Conservation (phyloP, 2,888 invertebrate genomes). For the Hemistola chrysoprasaria region DNA sequence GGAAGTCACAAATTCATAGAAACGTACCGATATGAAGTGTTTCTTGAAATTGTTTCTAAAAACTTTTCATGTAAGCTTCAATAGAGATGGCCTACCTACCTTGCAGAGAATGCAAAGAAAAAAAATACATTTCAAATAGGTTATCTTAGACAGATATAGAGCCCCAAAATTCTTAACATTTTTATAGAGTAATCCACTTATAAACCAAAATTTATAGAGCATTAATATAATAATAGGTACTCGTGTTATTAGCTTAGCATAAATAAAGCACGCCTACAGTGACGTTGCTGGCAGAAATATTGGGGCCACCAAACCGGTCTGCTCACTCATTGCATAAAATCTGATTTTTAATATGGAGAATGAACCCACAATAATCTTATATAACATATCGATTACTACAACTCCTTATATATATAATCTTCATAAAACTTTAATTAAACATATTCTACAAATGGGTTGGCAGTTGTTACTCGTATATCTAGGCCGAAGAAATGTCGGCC, state of each 20-base stretch:
- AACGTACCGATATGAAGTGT: slow-evolving; percentile 31
- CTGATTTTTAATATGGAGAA: slow-evolving; percentile 49
- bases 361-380: slow-evolving; percentile 46
- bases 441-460: no score
- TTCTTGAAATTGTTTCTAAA: slow-evolving; percentile 7
- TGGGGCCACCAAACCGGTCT: slow-evolving; percentile 64
- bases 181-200: no score
- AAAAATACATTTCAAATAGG: no score
- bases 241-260: slow-evolving; percentile 22
- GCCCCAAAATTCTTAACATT: no score
- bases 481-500: no score
- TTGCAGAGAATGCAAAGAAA: no score
- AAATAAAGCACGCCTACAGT: slow-evolving; percentile 45
- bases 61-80: no score
- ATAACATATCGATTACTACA: slow-evolving; percentile 38
- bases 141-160: no score
- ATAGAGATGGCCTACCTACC: no score
- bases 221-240: slow-evolving; percentile 6
- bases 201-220: slow-evolving; percentile 13
- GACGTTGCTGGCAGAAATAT: slow-evolving; percentile 53
- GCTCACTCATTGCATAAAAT: slow-evolving; percentile 64
- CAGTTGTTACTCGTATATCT: no score
- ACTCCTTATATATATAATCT: background rate
- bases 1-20: slow-evolving; percentile 51
- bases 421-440: no score